phyloP scores from a whole-genome alignment of 2,888 invertebrate species.

The Lasius platythorax region DNA sequence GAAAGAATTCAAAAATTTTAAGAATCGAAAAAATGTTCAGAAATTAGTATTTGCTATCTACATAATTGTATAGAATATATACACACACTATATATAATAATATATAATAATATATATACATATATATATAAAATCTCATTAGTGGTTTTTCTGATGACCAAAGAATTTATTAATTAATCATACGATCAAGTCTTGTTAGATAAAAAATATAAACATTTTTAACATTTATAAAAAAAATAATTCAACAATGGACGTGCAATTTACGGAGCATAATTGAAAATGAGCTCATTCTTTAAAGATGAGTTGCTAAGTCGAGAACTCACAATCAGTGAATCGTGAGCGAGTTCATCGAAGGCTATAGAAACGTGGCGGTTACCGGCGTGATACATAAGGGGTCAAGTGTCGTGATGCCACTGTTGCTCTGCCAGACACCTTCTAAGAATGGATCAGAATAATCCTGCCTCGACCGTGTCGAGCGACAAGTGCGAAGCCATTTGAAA shows the following conservation, averaged over 20 bases:
- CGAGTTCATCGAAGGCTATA: conserved; percentile 76
- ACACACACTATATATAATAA: background rate
- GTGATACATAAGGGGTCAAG: conserved; percentile 73
- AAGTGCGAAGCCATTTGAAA: conserved; percentile 78
- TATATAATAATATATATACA: no score
- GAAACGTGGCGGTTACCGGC: conserved; percentile 67
- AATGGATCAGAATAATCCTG: conserved; percentile 76
- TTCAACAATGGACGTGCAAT: background rate
- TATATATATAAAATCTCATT: no score
- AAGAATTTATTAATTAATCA: background rate
- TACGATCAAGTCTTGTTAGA: no score
- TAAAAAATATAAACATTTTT: no score
- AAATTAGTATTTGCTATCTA: background rate
- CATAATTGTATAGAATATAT: background rate
- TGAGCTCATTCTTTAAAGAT: conserved; percentile 2
- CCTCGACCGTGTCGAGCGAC: conserved; percentile 68
- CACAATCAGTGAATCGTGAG: conserved; percentile 80
- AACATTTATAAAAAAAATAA: no score
- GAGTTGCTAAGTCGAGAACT: conserved; percentile 70
- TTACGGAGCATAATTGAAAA: background rate
- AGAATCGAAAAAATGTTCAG: background rate
- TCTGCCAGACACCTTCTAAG: conserved; percentile 76
- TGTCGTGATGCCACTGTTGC: conserved; percentile 73
- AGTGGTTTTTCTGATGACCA: background rate
- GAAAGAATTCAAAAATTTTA: background rate